phyloP scores from a whole-genome alignment of 1,140 invertebrate species.

The Scylla paramamosain region DNA sequence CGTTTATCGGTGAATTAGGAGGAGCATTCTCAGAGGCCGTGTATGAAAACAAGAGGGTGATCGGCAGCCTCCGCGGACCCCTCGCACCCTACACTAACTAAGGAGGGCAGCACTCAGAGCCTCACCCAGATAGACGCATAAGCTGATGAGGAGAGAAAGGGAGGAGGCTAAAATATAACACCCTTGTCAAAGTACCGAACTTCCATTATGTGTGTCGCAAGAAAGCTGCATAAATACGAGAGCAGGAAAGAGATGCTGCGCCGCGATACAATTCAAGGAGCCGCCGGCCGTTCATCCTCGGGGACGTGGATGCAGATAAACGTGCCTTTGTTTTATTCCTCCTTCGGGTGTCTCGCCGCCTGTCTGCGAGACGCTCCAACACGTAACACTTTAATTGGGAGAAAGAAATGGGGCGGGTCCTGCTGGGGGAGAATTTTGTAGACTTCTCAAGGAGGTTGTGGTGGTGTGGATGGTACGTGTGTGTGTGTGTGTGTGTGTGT shows the following conservation, averaged over 20 bases:
- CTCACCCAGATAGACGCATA: no score
- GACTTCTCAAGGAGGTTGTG: neutral
- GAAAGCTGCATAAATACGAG: neutral
- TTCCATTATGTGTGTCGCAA: neutral
- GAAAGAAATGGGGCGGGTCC: neutral
- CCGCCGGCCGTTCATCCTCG: neutral
- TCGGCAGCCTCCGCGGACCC: no score
- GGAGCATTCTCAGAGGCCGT: neutral
- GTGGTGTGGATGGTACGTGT: neutral
- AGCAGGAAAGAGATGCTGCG: neutral
- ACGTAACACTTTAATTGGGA: neutral
- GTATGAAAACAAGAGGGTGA: no score
- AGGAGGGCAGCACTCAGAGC: no score
- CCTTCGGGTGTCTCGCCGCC: conserved; percentile 9
- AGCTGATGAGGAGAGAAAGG: no score
- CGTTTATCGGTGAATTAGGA: neutral
- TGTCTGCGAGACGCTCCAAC: neutral
- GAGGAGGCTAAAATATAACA: no score
- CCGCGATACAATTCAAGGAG: neutral
- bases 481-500: no score
- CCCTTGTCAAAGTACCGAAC: no score
- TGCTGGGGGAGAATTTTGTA: no score
- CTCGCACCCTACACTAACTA: no score
- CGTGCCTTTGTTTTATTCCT: neutral
- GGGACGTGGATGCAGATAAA: neutral